Evolutionary conservation across 1,140 invertebrate genomes (phyloP).

Genomic region (Drosophila nasuta): DNA sequence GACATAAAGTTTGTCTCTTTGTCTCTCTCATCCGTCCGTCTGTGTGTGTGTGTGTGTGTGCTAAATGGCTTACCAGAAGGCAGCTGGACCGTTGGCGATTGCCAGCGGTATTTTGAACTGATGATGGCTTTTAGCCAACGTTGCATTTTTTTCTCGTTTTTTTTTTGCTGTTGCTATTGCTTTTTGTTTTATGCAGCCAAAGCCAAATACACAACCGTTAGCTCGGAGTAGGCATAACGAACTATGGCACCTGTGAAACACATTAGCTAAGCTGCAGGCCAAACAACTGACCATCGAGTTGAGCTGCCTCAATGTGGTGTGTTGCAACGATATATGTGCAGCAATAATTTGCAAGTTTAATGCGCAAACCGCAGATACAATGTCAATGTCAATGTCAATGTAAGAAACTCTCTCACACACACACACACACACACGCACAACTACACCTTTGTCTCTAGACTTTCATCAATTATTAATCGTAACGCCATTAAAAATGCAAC

Average conservation of each 20-base stretch:
- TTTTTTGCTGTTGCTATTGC: too few relatives aligned
- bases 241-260: slow-evolving; percentile 14
- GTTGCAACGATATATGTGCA: slow-evolving; percentile 22
- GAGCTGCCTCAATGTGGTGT: neutral
- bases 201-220: slow-evolving; percentile 14
- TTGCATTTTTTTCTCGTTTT: slow-evolving; percentile 11
- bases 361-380: slow-evolving; percentile 10
- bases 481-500: slow-evolving; percentile 2
- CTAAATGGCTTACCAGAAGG: slow-evolving; percentile 9
- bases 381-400: slow-evolving; percentile 11
- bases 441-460: neutral
- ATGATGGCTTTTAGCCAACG: slow-evolving; percentile 1
- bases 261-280: neutral
- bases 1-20: too few relatives aligned
- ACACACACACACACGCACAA: neutral
- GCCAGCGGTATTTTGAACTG: slow-evolving; percentile 3
- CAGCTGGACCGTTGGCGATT: neutral
- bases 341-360: slow-evolving; percentile 41
- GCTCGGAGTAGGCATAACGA: slow-evolving; percentile 7
- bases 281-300: too few relatives aligned
- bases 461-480: slow-evolving; percentile 17
- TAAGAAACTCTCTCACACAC: too few relatives aligned
- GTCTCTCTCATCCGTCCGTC: too few relatives aligned
- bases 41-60: too few relatives aligned
- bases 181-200: too few relatives aligned